Base-by-base conservation (phyloP, 2,888 invertebrate genomes). In the Folsomia manolachei region DNA sequence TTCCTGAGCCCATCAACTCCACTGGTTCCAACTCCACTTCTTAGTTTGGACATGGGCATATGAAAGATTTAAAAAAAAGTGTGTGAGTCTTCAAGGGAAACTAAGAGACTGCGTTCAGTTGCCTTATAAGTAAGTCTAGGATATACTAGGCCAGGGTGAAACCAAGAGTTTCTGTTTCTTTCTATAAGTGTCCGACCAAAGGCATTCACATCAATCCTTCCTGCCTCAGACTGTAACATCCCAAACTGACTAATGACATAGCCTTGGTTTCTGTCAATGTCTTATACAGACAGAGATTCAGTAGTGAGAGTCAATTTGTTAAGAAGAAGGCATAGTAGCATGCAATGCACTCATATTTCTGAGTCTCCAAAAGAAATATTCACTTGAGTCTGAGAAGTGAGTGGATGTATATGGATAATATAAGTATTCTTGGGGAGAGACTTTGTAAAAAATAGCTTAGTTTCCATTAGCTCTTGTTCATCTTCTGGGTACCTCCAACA, bases 401-500 rank as follows among this genome's bases (percentile, higher is more conserved):
- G 56, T 56, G 56, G 19, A 56, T 56, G 56, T 56, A 7, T 56
- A 14, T n/a, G n/a, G n/a, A n/a, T n/a, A n/a, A n/a, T 56, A 56
- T 14, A 56, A 56, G 56, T 56, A 7, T 56, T 39, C 39, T 56
- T 56, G 56, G 56, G 21, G 56, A 56, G 56, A 56, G 11, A 14
- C n/a, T n/a, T n/a, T 56, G 56, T 56, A 56, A 56, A 56, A 56
- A 56, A 56, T 56, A 56, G 21, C 56, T 56, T 21, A 19, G 56
- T 21, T 56, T 56, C 56, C 56, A 18, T 56, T 56, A 9, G 9
- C 9, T 51, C 18, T 56, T 56, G 56, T 56, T 56, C 56, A 56
- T 56, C 21, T 56, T 56, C 56, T 56, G 56, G 56, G 19, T 56
- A 18, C 21, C 18, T 56, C 56, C 56, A 56, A 51, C 51, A 51